These are phyloP conservation scores for Gadopsis bispinosus DNA, from an alignment of 2,797 vertebrate genomes.

Conservation along the genomic window DNA sequence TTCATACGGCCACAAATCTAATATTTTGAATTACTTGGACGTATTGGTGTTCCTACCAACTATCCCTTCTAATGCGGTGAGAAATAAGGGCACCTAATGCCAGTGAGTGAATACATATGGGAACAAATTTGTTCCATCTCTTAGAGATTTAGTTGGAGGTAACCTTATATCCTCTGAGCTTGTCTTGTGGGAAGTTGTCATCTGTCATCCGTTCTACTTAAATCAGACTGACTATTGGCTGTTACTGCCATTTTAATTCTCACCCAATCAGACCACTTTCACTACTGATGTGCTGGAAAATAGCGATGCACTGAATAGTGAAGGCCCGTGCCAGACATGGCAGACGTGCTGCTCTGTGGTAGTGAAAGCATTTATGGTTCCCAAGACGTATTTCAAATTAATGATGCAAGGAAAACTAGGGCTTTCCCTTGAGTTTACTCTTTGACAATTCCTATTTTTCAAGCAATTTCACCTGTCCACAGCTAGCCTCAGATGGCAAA, in stretches of 20 bases:
- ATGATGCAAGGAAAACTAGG: constrained; percentile 66
- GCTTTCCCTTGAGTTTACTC: constrained; percentile 61
- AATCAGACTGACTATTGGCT: constrained; percentile 56
- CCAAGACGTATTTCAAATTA: constrained; percentile 73
- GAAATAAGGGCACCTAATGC: constrained; percentile 65
- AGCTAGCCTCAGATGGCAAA: constrained; percentile 52
- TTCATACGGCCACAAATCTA: constrained; percentile 61
- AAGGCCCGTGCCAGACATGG: constrained; percentile 54
- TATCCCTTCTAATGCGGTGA: constrained; percentile 55
- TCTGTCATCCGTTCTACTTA: constrained; percentile 59
- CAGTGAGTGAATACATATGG: constrained; percentile 78
- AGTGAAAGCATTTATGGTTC: constrained; percentile 54
- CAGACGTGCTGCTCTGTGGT: constrained; percentile 61
- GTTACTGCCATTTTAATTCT: constrained; percentile 63
- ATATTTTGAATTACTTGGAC: constrained; percentile 58
- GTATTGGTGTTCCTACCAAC: constrained; percentile 62
- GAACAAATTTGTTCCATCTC: constrained; percentile 78
- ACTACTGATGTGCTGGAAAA: constrained; percentile 64
- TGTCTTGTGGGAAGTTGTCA: constrained; percentile 56
- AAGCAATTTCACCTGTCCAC: constrained; percentile 76
- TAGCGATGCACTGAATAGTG: constrained; percentile 39
- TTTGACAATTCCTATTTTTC: constrained; percentile 70
- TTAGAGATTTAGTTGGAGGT: constrained; percentile 72
- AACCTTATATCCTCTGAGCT: constrained; percentile 76
- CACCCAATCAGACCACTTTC: constrained; percentile 54